Percentiles rank a stretch among this genome's conserved stretches.
These are phyloP conservation scores for Polyommatus iphigenia DNA, from an alignment of 2,888 invertebrate genomes.

Conservation along the genomic window DNA sequence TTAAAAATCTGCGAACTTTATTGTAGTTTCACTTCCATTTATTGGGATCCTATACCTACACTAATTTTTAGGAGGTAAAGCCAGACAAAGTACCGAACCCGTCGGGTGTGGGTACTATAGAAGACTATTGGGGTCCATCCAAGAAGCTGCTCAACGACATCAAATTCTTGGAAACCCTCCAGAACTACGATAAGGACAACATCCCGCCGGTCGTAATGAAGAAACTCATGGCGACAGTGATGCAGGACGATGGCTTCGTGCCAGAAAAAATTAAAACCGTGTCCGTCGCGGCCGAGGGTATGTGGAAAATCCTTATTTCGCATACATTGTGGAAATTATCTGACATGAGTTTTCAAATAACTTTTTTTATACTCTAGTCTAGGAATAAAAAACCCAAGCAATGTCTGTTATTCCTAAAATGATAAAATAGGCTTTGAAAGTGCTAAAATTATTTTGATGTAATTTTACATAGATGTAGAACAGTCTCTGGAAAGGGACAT, in stretches of 20 bases:
- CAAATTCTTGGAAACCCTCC: conserved; percentile 92
- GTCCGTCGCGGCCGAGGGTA: conserved; percentile 93
- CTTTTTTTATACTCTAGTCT: background rate
- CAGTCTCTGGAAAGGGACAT: no score
- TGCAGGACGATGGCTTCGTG: conserved; percentile 92
- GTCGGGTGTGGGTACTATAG: conserved; percentile 89
- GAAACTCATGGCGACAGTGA: conserved; percentile 88
- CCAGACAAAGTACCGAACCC: conserved; percentile 93
- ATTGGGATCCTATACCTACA: no score
- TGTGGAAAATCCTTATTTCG: conserved; percentile 7
- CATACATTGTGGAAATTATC: background rate
- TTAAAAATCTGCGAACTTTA: background rate
- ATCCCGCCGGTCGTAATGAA: conserved; percentile 92
- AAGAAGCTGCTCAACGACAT: conserved; percentile 93
- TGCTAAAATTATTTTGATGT: no score
- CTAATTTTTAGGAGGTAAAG: conserved; percentile 84
- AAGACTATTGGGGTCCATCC: conserved; percentile 97
- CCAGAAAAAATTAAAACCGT: conserved; percentile 93
- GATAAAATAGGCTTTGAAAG: no score
- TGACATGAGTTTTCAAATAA: background rate
- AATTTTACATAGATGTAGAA: no score
- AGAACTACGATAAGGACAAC: conserved; percentile 96
- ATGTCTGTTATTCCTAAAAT: no score
- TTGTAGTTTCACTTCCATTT: no score
- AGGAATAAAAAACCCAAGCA: no score